phyloP scores from a whole-genome alignment of 2,888 invertebrate species.

The Cataglyphis altisquamis region DNA sequence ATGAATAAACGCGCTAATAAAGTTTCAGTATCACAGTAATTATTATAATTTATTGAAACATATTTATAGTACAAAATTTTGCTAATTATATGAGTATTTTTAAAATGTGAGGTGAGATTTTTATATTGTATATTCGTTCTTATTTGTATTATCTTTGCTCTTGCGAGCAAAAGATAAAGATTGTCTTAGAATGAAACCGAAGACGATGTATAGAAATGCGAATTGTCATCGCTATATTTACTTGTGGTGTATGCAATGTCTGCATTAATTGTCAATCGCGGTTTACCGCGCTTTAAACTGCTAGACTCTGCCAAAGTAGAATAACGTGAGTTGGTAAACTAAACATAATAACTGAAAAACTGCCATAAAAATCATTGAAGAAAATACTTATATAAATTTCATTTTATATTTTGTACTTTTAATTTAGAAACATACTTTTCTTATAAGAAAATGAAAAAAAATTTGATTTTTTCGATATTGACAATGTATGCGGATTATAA shows the following conservation, averaged over 20 bases:
- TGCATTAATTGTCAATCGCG: constrained; percentile 31
- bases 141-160: background rate
- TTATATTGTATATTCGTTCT: background rate
- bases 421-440: background rate
- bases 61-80: background rate
- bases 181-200: constrained; percentile 1
- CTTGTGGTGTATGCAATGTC: constrained; percentile 20
- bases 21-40: background rate
- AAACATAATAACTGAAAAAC: background rate
- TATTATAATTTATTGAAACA: background rate
- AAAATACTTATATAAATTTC: background rate
- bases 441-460: background rate
- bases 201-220: background rate
- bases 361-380: background rate
- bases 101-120: background rate
- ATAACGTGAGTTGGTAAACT: background rate
- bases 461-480: background rate
- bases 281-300: background rate
- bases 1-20: constrained; percentile 12
- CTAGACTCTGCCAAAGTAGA: background rate
- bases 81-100: background rate
- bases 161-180: background rate
- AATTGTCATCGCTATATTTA: constrained; percentile 69
- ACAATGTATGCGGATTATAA: background rate
- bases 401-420: constrained; percentile 14